Evolutionary conservation across 2,888 invertebrate species (phyloP).

Genomic region (Drosophila ezoana): DNA sequence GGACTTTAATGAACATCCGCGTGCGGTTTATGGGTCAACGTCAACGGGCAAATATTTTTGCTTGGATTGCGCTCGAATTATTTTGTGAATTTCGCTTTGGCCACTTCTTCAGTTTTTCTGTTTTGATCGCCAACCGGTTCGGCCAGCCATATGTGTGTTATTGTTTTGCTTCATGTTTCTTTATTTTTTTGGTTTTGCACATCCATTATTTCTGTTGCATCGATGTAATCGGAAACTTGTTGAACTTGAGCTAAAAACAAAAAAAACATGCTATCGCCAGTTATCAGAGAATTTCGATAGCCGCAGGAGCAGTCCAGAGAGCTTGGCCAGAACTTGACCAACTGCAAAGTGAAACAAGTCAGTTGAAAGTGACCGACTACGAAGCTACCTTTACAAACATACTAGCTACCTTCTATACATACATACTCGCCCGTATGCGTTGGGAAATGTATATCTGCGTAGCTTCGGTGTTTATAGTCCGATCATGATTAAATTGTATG

Average conservation of each 20-base stretch:
- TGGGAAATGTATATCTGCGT: too few relatives aligned
- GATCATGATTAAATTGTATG: too few relatives aligned
- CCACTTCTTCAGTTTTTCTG: conserved; percentile 65
- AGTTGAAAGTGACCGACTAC: too few relatives aligned
- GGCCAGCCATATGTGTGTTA: conserved; percentile 30
- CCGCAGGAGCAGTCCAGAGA: not conserved
- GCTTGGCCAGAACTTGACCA: conserved; percentile 14
- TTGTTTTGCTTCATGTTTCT: conserved; percentile 37
- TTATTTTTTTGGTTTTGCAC: conserved; percentile 50
- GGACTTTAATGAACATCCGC: conserved; percentile 58
- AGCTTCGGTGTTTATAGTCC: too few relatives aligned
- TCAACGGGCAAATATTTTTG: conserved; percentile 57
- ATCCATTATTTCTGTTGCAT: conserved; percentile 41
- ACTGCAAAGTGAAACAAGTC: conserved; percentile 19
- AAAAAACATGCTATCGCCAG: not conserved
- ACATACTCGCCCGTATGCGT: too few relatives aligned
- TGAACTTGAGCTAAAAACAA: conserved; percentile 75
- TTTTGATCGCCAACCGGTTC: conserved; percentile 75
- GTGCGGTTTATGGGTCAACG: conserved; percentile 71
- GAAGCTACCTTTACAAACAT: too few relatives aligned
- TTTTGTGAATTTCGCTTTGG: conserved; percentile 62
- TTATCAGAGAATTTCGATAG: conserved; percentile 8
- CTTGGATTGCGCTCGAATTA: conserved; percentile 62
- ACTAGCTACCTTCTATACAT: too few relatives aligned
- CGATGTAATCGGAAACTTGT: conserved; percentile 66